phyloP scores from a whole-genome alignment of 2,113 vertebrate genomes.

The Lutjanus erythropterus region DNA sequence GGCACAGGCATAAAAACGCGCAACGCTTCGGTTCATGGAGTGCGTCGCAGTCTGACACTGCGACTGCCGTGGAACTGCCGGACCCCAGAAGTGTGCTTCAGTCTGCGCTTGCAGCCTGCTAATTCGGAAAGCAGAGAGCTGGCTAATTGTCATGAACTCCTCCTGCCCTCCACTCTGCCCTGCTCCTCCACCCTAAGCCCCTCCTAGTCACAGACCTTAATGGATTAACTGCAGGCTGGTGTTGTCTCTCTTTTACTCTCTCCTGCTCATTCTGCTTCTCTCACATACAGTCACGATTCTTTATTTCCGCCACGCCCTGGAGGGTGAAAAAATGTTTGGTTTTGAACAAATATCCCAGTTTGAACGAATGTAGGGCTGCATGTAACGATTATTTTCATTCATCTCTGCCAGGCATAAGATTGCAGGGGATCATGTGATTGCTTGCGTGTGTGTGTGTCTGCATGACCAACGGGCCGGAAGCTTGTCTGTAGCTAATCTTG shows the following conservation, averaged over 20 bases:
- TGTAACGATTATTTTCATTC: too few relatives aligned
- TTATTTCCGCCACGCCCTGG: constrained; percentile 37
- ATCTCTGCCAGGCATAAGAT: too few relatives aligned
- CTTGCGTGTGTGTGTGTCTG: too few relatives aligned
- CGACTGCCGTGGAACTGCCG: constrained; percentile 11
- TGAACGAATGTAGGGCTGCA: too few relatives aligned
- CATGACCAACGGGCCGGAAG: too few relatives aligned
- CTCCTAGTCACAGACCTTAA: constrained; percentile 64
- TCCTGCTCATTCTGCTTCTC: constrained; percentile 16
- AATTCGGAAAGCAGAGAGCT: constrained; percentile 63
- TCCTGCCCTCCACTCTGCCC: constrained; percentile 55
- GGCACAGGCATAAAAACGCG: neutral
- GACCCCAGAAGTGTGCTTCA: constrained; percentile 35
- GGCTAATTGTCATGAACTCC: constrained; percentile 78
- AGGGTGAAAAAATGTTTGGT: constrained; percentile 6
- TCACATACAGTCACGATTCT: constrained; percentile 22
- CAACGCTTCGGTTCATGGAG: constrained; percentile 18
- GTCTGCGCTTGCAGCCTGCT: constrained; percentile 40
- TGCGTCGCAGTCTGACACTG: constrained; percentile 6
- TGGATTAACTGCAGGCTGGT: constrained; percentile 68
- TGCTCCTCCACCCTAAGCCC: constrained; percentile 65
- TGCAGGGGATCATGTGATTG: too few relatives aligned
- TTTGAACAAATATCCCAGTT: neutral
- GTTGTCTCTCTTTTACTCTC: constrained; percentile 40
- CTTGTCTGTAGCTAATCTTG: too few relatives aligned